phyloP scores from a whole-genome alignment of 2,113 vertebrate species.

The Seriola rivoliana region DNA sequence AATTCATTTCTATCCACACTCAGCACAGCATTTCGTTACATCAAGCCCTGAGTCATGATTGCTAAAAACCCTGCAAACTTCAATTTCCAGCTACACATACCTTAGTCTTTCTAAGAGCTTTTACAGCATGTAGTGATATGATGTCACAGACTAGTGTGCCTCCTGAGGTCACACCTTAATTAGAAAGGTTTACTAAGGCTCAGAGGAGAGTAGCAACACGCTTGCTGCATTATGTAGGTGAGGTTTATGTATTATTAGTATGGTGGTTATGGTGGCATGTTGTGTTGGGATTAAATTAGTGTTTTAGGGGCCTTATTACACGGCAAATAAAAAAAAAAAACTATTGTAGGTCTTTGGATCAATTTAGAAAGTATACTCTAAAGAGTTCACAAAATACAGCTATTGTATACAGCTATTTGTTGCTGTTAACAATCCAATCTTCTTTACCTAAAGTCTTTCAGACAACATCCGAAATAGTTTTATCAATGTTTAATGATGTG shows the following conservation, averaged over 20 bases:
- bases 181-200: constrained; percentile 5
- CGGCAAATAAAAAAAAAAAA: neutral
- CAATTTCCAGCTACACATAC: constrained; percentile 10
- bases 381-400: too few species aligned
- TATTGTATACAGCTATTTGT: neutral
- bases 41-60: constrained; percentile 24
- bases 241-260: neutral
- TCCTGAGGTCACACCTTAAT: constrained; percentile 1
- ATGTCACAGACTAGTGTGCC: neutral
- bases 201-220: neutral
- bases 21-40: constrained; percentile 20
- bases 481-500: neutral
- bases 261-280: neutral
- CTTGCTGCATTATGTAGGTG: neutral
- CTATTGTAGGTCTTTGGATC: neutral
- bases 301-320: neutral
- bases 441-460: neutral
- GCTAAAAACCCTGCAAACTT: constrained; percentile 22
- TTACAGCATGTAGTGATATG: neutral
- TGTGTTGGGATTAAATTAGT: neutral
- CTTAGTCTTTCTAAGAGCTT: neutral
- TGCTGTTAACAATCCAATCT: neutral
- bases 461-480: neutral
- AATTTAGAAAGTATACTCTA: neutral
- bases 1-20: constrained; percentile 1